Conservation (phyloP, 2,888 invertebrate species). For the Thymelicus lineola region DNA sequence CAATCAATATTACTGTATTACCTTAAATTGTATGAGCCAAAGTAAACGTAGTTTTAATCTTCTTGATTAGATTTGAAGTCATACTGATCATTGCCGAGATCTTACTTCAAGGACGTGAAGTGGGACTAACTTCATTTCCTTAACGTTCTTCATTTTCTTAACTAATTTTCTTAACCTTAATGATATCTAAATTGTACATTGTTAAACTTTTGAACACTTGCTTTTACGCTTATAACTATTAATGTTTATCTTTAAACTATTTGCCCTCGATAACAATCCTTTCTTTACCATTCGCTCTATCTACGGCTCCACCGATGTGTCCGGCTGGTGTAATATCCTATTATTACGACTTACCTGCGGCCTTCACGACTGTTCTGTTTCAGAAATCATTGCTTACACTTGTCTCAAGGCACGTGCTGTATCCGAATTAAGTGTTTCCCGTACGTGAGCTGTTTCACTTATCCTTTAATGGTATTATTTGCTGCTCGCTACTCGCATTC, state of each 20-base stretch:
- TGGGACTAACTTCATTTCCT: no score
- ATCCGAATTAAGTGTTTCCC: conserved; percentile 52
- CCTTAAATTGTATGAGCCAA: neutral
- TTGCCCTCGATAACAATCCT: neutral
- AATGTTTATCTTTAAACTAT: neutral
- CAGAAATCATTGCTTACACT: conserved; percentile 69
- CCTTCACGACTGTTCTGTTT: conserved; percentile 79
- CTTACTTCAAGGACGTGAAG: no score
- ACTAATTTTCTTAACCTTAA: no score
- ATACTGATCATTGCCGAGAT: neutral
- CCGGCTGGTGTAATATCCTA: conserved; percentile 73
- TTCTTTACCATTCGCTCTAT: conserved; percentile 12
- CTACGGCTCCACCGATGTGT: conserved; percentile 52
- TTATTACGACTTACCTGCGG: conserved; percentile 78
- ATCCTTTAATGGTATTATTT: conserved; percentile 36
- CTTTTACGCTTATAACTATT: neutral
- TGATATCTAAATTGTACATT: no score
- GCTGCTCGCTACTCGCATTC: conserved; percentile 30
- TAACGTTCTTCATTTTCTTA: no score
- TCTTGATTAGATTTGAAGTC: no score
- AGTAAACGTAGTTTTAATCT: neutral
- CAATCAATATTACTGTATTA: neutral
- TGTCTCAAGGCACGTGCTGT: conserved; percentile 72
- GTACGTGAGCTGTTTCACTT: conserved; percentile 35
- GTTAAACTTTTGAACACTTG: no score